These are phyloP conservation scores for Salvelinus namaycush DNA, from an alignment of 2,113 vertebrate genomes.

Conservation along the genomic window DNA sequence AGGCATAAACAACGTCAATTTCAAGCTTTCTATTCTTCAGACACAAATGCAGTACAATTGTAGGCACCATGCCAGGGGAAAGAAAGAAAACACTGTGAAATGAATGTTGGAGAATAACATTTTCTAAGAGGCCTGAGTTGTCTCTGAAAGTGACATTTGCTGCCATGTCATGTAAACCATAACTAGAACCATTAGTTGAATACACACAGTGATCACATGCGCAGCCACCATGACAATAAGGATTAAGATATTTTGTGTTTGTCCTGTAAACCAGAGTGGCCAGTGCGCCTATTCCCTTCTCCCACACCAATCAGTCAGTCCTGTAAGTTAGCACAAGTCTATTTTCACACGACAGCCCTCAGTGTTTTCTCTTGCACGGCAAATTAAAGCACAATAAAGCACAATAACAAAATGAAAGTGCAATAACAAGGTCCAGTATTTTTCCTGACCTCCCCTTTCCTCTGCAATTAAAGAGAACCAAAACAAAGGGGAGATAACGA, in stretches of 20 bases:
- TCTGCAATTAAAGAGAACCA: slow-evolving; percentile 30
- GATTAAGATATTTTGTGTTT: not conserved
- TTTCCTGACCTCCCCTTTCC: slow-evolving; percentile 25
- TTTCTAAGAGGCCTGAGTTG: slow-evolving; percentile 4
- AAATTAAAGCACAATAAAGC: slow-evolving; percentile 47
- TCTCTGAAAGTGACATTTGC: slow-evolving; percentile 25
- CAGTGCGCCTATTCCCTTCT: not conserved
- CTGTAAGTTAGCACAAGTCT: not conserved
- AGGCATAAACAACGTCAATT: slow-evolving; percentile 32
- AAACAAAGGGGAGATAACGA: slow-evolving; percentile 41
- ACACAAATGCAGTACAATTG: slow-evolving; percentile 36
- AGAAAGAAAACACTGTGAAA: slow-evolving; percentile 18
- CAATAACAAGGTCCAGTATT: slow-evolving; percentile 51
- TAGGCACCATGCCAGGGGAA: slow-evolving; percentile 22
- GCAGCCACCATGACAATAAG: not conserved
- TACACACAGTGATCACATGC: not conserved
- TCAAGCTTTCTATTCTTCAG: slow-evolving; percentile 45
- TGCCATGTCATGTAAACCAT: slow-evolving; percentile 5
- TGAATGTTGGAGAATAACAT: slow-evolving; percentile 35
- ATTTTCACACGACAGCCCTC: slow-evolving; percentile 4
- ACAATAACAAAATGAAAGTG: slow-evolving; percentile 48
- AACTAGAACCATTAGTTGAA: slow-evolving; percentile 15
- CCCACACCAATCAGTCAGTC: not conserved
- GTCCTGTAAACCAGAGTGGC: not conserved
- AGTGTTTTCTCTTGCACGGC: slow-evolving; percentile 3